Base-by-base conservation (phyloP, 2,888 invertebrate species). In the Brenthis ino region DNA sequence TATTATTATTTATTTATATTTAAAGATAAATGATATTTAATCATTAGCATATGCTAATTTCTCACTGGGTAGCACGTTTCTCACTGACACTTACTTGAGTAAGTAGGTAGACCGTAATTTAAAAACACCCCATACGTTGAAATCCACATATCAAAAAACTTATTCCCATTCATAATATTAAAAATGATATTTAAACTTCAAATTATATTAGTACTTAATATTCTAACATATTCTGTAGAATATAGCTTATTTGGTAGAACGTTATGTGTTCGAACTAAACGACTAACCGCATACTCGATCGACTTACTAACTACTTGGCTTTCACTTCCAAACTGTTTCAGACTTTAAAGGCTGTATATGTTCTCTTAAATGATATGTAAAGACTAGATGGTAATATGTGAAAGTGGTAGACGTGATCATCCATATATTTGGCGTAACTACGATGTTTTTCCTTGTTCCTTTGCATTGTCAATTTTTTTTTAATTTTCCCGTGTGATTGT, bases 341-440 rank as follows among this genome's bases (percentile, higher is more conserved):
- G 54, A 63, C 61, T 33, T 68, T 60, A 64, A 60, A 57, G 50
- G 50, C 37, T 37, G 70, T 57, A 60, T 64, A 58, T 57, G 50
- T 12, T 43, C 37, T 43, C 43, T 60, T 20, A 61, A 68, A 83
- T 47, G 56, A 80, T 54, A 54, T 82, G 79, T 80, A 33, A 47
- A 55, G 20, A 56, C 5, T 56, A 63, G 43, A 20, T 28, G 33
- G 14, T 56, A 37, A 51, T 56, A 37, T 20, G 12, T 16, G 2
- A 12, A 16, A 43, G 5, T 37, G 16, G 37, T 37, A 33, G 6
- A 8, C 8, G n/a, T 12, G 1, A n/a, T 56, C n/a, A 24, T 20
- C 11, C 5, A 53, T 16, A 53, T 56, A n/a, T 56, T 56, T 28
- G 5, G 11, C 11, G 1, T 43, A 43, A 43, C 8, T 43, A 2